These are phyloP conservation scores for Saccostrea cuccullata DNA, from an alignment of 1,140 invertebrate species.

Conservation along the genomic window DNA sequence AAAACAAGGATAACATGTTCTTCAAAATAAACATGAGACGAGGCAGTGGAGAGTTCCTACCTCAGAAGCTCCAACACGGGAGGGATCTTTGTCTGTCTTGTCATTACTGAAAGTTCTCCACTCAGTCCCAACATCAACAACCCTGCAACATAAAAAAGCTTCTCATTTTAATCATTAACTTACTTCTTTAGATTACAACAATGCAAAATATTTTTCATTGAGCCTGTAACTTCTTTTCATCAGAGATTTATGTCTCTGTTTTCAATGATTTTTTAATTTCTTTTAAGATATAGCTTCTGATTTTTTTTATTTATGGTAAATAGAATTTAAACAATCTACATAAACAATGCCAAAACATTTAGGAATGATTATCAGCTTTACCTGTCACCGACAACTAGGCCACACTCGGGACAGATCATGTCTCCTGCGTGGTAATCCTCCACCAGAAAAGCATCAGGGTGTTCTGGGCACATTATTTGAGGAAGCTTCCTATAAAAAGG, in stretches of 20 bases:
- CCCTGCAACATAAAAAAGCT: constrained; percentile 82
- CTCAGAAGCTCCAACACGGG: constrained; percentile 93
- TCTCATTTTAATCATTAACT: too few relatives aligned
- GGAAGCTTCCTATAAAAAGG: constrained; percentile 14
- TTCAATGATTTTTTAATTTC: too few relatives aligned
- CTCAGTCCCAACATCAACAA: constrained; percentile 99
- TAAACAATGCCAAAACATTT: too few relatives aligned
- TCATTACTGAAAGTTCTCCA: constrained; percentile 99
- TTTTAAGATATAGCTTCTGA: too few relatives aligned
- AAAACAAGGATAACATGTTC: not conserved
- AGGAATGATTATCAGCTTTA: constrained; percentile 72
- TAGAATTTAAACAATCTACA: too few relatives aligned
- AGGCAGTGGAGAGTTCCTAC: constrained; percentile 62
- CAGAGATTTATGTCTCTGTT: too few relatives aligned
- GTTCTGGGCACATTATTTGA: constrained; percentile 90
- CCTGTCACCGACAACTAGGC: constrained; percentile 98
- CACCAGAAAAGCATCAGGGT: constrained; percentile 96
- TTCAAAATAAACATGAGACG: not conserved
- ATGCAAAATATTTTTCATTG: too few relatives aligned
- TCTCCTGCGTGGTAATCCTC: constrained; percentile 99
- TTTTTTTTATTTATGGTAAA: too few relatives aligned
- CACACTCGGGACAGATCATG: constrained; percentile 99
- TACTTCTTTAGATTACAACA: too few relatives aligned
- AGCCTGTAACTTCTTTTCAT: too few relatives aligned
- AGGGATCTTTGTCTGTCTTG: constrained; percentile 94